Evolutionary conservation across 53 echinoderm and acorn worm genomes (phyloP).

Genomic region (Henricia sp.): DNA sequence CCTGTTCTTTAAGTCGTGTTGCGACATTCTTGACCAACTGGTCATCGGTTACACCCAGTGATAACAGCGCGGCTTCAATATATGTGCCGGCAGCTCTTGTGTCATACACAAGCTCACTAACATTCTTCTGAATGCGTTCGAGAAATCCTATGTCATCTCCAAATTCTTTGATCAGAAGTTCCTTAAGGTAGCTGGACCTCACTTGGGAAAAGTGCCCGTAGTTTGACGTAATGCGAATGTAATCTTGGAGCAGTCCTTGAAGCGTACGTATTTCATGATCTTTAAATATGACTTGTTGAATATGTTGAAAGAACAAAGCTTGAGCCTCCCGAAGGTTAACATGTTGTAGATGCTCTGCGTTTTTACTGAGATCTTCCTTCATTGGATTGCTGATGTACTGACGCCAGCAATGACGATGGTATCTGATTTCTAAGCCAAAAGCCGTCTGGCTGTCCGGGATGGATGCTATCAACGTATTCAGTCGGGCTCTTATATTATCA

Average conservation of each 20-base stretch:
- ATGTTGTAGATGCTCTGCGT: conserved; percentile 28
- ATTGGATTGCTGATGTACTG: conserved; percentile 27
- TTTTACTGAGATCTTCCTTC: not conserved
- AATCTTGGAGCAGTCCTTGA: conserved; percentile 33
- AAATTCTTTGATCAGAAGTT: conserved; percentile 55
- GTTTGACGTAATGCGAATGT: conserved; percentile 40
- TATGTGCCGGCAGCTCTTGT: conserved; percentile 40
- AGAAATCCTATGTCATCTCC: conserved; percentile 61
- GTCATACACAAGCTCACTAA: conserved; percentile 65
- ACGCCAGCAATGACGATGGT: conserved; percentile 59
- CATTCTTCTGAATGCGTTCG: conserved; percentile 51
- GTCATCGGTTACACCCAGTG: conserved; percentile 60
- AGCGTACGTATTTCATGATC: conserved; percentile 62
- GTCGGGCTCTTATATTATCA: conserved; percentile 25
- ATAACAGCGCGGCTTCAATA: conserved; percentile 50
- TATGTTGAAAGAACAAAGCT: conserved; percentile 43
- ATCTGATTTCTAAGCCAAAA: conserved; percentile 57
- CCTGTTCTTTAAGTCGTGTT: conserved; percentile 31
- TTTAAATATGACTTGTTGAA: conserved; percentile 30
- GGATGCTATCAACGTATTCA: conserved; percentile 21
- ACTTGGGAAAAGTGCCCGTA: conserved; percentile 30
- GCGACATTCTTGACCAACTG: conserved; percentile 60
- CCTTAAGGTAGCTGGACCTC: conserved; percentile 61
- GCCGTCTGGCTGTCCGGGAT: conserved; percentile 43
- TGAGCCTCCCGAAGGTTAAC: conserved; percentile 39